Evolutionary conservation across 2,888 invertebrate species (phyloP).

Genomic region (Agrotis clavis): DNA sequence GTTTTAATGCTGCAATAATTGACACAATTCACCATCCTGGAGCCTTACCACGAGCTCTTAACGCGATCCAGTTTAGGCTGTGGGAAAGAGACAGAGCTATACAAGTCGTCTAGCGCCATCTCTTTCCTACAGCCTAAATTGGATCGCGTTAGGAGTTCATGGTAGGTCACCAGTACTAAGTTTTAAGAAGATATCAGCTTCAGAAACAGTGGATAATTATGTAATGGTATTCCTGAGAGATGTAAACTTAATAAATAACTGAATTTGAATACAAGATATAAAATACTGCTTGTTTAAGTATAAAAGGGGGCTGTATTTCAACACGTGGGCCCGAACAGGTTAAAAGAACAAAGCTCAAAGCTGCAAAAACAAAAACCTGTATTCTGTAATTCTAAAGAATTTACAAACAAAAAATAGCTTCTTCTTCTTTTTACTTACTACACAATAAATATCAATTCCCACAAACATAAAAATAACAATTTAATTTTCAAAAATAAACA

Average conservation of each 20-base stretch:
- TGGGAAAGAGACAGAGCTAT: too few species aligned
- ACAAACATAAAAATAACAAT: not conserved
- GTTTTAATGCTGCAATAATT: conserved; percentile 92
- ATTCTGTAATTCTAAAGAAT: not conserved
- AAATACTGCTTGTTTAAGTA: not conserved
- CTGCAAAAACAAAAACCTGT: not conserved
- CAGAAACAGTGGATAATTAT: not conserved
- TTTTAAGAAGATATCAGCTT: not conserved
- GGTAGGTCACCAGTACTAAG: too few species aligned
- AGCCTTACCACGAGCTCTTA: too few species aligned
- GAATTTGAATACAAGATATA: not conserved
- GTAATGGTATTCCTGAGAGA: too few species aligned
- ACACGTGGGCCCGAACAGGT: too few species aligned
- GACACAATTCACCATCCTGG: not conserved
- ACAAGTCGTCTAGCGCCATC: too few species aligned
- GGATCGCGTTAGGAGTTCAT: too few species aligned
- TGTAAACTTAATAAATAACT: too few species aligned
- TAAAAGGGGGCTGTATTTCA: too few species aligned
- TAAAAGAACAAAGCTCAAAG: too few species aligned
- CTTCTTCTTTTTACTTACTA: not conserved
- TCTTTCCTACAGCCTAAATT: too few species aligned
- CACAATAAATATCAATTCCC: not conserved
- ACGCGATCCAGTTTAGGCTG: too few species aligned
- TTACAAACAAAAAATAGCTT: not conserved
- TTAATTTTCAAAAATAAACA: not conserved